Base-by-base conservation (phyloP, 2,113 vertebrate genomes). In the Mesembrinibis cayennensis region DNA sequence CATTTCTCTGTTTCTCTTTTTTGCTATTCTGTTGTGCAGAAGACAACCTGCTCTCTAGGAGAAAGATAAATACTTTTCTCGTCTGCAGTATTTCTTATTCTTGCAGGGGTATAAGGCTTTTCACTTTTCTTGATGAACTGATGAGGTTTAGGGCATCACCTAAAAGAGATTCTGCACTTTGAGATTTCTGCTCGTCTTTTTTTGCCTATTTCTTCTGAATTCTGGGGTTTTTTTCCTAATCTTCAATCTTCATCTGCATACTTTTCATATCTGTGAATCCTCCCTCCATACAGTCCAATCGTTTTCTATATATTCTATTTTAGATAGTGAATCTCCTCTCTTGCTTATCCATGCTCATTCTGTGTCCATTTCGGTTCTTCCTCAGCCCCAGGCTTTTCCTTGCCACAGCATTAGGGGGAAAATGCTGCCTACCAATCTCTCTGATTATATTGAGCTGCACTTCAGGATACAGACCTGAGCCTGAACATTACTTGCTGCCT, bases 251-350 rank as follows among this genome's bases (percentile, higher is more conserved):
- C 47, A 87, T 74, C 59, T 4, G 0, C 44, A 78, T 71, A 50
- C 47, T 76, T 95, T 76, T 42, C 17, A 1, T 85, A 87, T 79
- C 73, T 82, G 6, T 56, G 77, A 93, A 95, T 91, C 81, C 69
- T 52, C 38, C 40, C 34, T 84, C 47, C 73, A 56, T 18, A 17
- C 19, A 85, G 55, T 49, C 38, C 49, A 85, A 49, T 93, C 61
- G 94, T 89, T 50, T 95, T 71, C 70, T 88, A 5, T 63, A 55
- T 82, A 89, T 76, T 85, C 77, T 27, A 72, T 89, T 96, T 93
- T 67, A 96, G 84, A 87, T 42, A 79, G 73, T 11, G 23, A 82
- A 85, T 91, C 34, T 88, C 34, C 56, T 78, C 40, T 70, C 26
- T 53, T 73, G 42, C 49, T 90, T 95, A 88, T 85, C 82, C 74